Evolutionary conservation across 2,888 invertebrate species (phyloP).

Genomic region (Artemia sp.): DNA sequence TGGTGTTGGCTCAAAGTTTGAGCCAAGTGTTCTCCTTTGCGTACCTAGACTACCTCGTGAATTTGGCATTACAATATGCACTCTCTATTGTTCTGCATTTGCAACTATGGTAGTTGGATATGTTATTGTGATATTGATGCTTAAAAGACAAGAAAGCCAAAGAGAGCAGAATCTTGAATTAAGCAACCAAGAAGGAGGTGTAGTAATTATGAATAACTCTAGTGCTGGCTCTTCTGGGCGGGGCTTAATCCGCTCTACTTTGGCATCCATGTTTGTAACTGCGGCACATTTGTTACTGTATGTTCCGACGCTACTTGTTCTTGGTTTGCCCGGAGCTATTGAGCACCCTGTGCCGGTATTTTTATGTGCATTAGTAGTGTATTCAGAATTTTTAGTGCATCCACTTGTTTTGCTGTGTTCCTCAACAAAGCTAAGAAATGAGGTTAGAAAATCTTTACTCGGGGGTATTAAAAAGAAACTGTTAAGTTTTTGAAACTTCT

Average conservation of each 20-base stretch:
- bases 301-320: slow-evolving; percentile 28
- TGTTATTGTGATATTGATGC: slow-evolving; percentile 25
- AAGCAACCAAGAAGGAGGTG: slow-evolving; percentile 9
- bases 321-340: slow-evolving; percentile 26
- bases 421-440: slow-evolving; percentile 27
- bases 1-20: slow-evolving; percentile 27
- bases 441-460: slow-evolving; percentile 25
- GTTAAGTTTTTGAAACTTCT: not conserved
- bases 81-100: slow-evolving; percentile 27
- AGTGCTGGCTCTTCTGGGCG: slow-evolving; percentile 12
- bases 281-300: slow-evolving; percentile 28
- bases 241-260: slow-evolving; percentile 23
- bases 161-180: slow-evolving; percentile 15
- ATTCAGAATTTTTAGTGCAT: slow-evolving; percentile 29
- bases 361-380: slow-evolving; percentile 28
- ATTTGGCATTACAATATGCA: slow-evolving; percentile 28
- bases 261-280: slow-evolving; percentile 27
- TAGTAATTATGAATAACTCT: not conserved
- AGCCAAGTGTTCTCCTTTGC: slow-evolving; percentile 28
- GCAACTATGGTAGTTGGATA: slow-evolving; percentile 27
- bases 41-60: slow-evolving; percentile 28
- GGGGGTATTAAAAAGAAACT: slow-evolving; percentile 9
- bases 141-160: not conserved
- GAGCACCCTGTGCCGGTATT: slow-evolving; percentile 24
- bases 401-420: slow-evolving; percentile 28